A percentile compares a stretch with the other conserved stretches of the same genome.
Conservation (phyloP, 2,797 vertebrate genomes). For the Diplodus puntazzo region DNA sequence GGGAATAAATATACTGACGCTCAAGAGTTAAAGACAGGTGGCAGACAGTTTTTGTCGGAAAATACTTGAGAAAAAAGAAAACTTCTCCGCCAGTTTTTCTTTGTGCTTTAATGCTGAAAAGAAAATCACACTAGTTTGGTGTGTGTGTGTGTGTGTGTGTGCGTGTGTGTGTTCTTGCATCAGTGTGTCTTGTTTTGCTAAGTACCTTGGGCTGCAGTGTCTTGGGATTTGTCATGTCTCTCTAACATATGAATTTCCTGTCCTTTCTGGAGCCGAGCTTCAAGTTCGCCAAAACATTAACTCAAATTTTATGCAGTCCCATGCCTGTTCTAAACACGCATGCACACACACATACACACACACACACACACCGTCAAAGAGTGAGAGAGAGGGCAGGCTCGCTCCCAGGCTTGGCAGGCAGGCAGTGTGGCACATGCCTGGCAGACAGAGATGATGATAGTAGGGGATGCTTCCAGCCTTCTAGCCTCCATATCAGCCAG, state of each 20-base stretch:
- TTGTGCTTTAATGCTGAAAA: constrained; percentile 3
- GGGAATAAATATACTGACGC: constrained; percentile 13
- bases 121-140: not conserved
- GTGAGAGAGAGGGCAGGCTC: constrained; percentile 28
- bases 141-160: too few species aligned
- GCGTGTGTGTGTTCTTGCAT: constrained; percentile 19
- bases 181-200: constrained; percentile 21
- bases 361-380: constrained; percentile 16
- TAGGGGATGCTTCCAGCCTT: constrained; percentile 68
- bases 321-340: constrained; percentile 35
- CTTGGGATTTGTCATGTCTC: constrained; percentile 48
- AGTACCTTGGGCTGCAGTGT: constrained; percentile 21
- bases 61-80: too few species aligned
- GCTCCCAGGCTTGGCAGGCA: constrained; percentile 66
- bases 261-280: constrained; percentile 30
- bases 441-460: constrained; percentile 78
- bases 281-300: constrained; percentile 54
- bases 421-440: constrained; percentile 74
- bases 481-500: constrained; percentile 72
- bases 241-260: constrained; percentile 44
- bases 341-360: constrained; percentile 33
- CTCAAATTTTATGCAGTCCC: constrained; percentile 62
- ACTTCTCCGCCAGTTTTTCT: constrained; percentile 3
- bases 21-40: constrained; percentile 10
- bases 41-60: too few species aligned